These are phyloP conservation scores for Hestina assimilis DNA, from an alignment of 1,140 invertebrate genomes.

Conservation along the genomic window DNA sequence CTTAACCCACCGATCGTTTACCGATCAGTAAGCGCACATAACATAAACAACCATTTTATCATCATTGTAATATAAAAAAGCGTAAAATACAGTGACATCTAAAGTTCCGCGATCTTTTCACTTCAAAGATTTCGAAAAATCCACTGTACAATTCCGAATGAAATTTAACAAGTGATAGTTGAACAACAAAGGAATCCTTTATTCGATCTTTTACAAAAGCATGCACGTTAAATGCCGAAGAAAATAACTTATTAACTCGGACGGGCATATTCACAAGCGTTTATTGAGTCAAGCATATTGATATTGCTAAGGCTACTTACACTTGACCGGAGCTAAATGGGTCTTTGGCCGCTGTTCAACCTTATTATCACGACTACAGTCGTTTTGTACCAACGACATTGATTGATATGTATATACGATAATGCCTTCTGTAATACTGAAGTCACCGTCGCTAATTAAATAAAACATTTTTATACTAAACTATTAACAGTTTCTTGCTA, in stretches of 20 bases:
- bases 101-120: background rate
- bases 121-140: background rate
- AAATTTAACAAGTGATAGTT: constrained; percentile 21
- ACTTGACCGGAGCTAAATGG: constrained; percentile 40
- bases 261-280: constrained; percentile 20
- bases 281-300: constrained; percentile 41
- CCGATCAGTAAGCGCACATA: no score
- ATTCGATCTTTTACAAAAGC: constrained; percentile 19
- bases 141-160: background rate
- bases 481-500: no score
- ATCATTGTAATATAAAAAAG: no score
- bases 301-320: constrained; percentile 34
- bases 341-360: constrained; percentile 42
- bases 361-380: constrained; percentile 29
- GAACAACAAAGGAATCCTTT: constrained; percentile 17
- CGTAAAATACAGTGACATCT: no score
- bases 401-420: constrained; percentile 6
- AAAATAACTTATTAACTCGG: constrained; percentile 30
- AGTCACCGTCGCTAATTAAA: background rate
- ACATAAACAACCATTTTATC: no score
- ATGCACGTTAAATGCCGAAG: constrained; percentile 24
- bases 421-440: background rate
- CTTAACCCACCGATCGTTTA: no score
- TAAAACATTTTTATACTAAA: no score
- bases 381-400: constrained; percentile 8